phyloP scores from a whole-genome alignment of 2,797 vertebrate species.

The Mastacembelus armatus region DNA sequence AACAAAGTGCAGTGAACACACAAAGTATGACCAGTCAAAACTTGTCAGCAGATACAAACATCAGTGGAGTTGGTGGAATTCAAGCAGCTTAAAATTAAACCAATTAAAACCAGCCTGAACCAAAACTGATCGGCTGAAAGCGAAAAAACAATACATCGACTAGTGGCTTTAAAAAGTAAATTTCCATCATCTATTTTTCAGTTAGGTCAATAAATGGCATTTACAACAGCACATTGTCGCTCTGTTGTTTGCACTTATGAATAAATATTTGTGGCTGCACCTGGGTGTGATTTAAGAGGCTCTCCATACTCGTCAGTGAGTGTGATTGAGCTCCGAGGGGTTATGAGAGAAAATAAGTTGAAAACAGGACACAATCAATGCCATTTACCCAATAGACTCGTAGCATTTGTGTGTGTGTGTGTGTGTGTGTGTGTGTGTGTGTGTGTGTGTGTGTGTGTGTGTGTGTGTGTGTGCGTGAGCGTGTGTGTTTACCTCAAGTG shows the following conservation, averaged over 20 bases:
- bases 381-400: constrained; percentile 76
- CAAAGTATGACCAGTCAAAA: neutral
- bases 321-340: constrained; percentile 73
- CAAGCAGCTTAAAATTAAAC: constrained; percentile 34
- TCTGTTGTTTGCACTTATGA: constrained; percentile 44
- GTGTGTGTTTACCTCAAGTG: constrained; percentile 76
- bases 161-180: constrained; percentile 38
- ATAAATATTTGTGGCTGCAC: constrained; percentile 58
- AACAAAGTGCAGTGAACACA: neutral
- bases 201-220: constrained; percentile 43
- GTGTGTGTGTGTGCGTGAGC: constrained; percentile 17
- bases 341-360: constrained; percentile 75
- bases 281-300: constrained; percentile 66
- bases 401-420: neutral
- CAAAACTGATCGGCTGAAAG: constrained; percentile 5
- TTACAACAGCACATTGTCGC: constrained; percentile 18
- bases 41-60: constrained; percentile 25
- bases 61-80: constrained; percentile 9
- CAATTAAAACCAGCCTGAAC: constrained; percentile 41
- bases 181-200: constrained; percentile 41
- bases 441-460: constrained; percentile 37
- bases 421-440: constrained; percentile 18
- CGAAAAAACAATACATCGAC: constrained; percentile 14
- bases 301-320: constrained; percentile 67
- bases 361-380: constrained; percentile 85